phyloP scores from a whole-genome alignment of 2,113 vertebrate genomes.

The Mungos mungo region DNA sequence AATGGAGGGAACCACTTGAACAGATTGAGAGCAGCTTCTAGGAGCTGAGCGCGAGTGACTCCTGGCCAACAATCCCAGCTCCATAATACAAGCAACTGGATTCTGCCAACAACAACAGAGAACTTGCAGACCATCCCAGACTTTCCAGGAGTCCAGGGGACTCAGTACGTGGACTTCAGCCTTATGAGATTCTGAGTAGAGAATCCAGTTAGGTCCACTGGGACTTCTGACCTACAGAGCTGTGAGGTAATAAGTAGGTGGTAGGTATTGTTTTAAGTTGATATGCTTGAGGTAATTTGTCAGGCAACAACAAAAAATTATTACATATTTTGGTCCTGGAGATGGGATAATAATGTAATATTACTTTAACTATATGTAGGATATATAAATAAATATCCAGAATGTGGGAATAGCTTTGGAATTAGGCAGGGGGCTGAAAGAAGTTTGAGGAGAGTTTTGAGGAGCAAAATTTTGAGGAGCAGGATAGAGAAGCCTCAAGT shows the following conservation, averaged over 20 bases:
- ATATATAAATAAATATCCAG: background rate
- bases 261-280: background rate
- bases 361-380: background rate
- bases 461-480: background rate
- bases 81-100: background rate
- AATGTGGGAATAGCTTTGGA: background rate
- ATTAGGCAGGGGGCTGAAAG: background rate
- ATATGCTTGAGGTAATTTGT: background rate
- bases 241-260: background rate
- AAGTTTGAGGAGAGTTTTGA: background rate
- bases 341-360: background rate
- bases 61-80: background rate
- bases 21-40: background rate
- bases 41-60: background rate
- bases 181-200: background rate
- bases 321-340: background rate
- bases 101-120: background rate
- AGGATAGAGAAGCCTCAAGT: background rate
- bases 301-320: background rate
- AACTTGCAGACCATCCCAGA: background rate
- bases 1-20: background rate
- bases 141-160: background rate
- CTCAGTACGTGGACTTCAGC: background rate
- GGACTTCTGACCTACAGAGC: background rate
- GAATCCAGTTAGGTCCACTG: background rate